Percentiles rank a stretch among this genome's conserved stretches.
phyloP scores from a whole-genome alignment of 2,888 invertebrate genomes.

The Tachina fera region DNA sequence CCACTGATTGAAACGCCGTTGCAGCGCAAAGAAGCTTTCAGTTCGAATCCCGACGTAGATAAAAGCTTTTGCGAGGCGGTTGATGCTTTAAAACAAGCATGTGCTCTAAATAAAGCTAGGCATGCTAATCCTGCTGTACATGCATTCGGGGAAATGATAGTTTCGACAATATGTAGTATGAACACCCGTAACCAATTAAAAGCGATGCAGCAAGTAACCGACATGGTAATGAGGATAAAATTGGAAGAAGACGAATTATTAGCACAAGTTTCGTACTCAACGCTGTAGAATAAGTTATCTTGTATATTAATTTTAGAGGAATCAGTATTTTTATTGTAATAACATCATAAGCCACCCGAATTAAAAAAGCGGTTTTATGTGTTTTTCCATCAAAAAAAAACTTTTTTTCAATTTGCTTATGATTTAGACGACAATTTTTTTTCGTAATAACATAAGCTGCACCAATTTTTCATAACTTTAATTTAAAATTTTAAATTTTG shows the following conservation, averaged over 20 bases:
- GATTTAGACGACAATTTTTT: too few relatives aligned
- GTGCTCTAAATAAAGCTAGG: constrained; percentile 46
- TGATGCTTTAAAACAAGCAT: constrained; percentile 48
- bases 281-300: background rate
- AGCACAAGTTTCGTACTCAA: constrained; percentile 30
- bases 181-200: constrained; percentile 52
- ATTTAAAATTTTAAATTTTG: too few relatives aligned
- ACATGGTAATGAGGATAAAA: constrained; percentile 53
- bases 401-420: too few relatives aligned
- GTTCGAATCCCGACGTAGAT: constrained; percentile 21
- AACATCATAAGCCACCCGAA: too few relatives aligned
- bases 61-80: constrained; percentile 42
- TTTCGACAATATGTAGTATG: constrained; percentile 55
- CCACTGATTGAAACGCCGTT: constrained; percentile 37
- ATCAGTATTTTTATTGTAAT: too few relatives aligned
- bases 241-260: constrained; percentile 48
- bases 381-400: too few relatives aligned
- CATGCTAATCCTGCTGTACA: constrained; percentile 43
- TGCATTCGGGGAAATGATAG: constrained; percentile 55
- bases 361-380: too few relatives aligned
- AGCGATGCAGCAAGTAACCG: constrained; percentile 50
- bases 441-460: too few relatives aligned
- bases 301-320: too few relatives aligned
- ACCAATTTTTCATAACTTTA: too few relatives aligned
- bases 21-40: background rate